Percentiles rank a stretch among this genome's conserved stretches.
phyloP scores from a whole-genome alignment of 2,888 invertebrate species.

The Leucophenga maculata region DNA sequence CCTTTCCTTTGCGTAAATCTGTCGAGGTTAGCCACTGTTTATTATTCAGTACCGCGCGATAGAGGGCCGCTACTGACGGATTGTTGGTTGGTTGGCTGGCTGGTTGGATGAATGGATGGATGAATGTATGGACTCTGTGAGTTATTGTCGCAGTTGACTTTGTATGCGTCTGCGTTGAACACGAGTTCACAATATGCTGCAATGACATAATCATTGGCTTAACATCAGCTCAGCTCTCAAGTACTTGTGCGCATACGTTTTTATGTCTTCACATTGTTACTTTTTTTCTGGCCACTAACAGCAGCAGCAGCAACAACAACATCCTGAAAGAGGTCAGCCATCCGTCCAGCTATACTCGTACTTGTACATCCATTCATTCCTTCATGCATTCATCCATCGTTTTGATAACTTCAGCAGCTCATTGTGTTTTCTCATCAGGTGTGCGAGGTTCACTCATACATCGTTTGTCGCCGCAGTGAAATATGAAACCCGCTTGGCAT shows the following conservation, averaged over 20 bases:
- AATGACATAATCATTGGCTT: conserved; percentile 33
- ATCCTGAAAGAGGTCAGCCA: conserved; percentile 69
- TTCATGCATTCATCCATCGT: neutral
- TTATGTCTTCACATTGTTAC: conserved; percentile 6
- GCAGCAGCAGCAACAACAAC: conserved; percentile 50
- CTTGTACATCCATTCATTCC: neutral
- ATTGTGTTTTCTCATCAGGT: conserved; percentile 71
- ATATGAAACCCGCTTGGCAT: conserved; percentile 69
- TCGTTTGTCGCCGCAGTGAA: conserved; percentile 49
- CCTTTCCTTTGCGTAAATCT: conserved; percentile 7
- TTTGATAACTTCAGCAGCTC: conserved; percentile 39
- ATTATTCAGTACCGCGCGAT: conserved; percentile 2
- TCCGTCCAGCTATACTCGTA: neutral
- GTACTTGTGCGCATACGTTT: conserved; percentile 12
- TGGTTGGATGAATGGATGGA: no score
- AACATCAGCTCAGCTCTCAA: conserved; percentile 20
- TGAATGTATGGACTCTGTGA: neutral
- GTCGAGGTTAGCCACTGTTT: conserved; percentile 24
- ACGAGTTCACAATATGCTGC: conserved; percentile 38
- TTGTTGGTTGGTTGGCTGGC: no score
- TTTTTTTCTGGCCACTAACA: conserved; percentile 1
- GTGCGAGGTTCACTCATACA: conserved; percentile 38
- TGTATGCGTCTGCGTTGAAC: neutral
- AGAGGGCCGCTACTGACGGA: neutral
- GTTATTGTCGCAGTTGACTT: neutral